Evolutionary conservation across 2,888 invertebrate species (phyloP).

Genomic region (Tolmerus cingulatus): DNA sequence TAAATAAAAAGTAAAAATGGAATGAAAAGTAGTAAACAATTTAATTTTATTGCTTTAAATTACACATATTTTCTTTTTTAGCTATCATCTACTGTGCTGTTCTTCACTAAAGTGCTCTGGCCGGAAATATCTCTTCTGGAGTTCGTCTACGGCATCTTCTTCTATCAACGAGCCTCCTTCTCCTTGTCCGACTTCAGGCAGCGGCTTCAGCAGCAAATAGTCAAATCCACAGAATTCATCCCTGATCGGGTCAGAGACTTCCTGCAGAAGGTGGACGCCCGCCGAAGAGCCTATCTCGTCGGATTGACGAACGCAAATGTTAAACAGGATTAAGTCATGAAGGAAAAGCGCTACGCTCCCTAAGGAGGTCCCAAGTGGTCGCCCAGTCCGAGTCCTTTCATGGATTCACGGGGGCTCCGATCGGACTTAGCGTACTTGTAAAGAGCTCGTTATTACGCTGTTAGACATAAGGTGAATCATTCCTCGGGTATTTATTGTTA

Average conservation of each 20-base stretch:
- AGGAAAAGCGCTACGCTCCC: not conserved
- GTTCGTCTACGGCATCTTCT: conserved; percentile 82
- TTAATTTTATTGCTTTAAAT: not conserved
- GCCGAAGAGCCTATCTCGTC: conserved; percentile 42
- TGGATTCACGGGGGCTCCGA: not conserved
- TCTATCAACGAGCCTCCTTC: conserved; percentile 73
- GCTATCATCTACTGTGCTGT: conserved; percentile 80
- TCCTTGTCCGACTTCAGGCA: not conserved
- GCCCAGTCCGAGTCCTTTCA: not conserved
- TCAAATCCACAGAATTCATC: not conserved
- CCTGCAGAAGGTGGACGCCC: conserved; percentile 32
- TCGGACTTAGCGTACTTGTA: not conserved
- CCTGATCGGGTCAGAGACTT: conserved; percentile 46
- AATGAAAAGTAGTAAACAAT: not conserved
- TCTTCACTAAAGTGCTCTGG: conserved; percentile 92
- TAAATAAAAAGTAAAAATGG: too few species aligned
- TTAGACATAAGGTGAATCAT: not conserved
- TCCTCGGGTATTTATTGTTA: not conserved
- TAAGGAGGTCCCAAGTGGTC: not conserved
- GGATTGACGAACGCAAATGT: conserved; percentile 43
- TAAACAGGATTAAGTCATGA: conserved; percentile 21
- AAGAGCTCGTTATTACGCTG: not conserved
- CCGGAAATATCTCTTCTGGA: conserved; percentile 96
- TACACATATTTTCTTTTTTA: conserved; percentile 58
- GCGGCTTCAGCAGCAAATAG: not conserved